Conservation (phyloP, 2,888 invertebrate species). For the Drosophila mulleri region DNA sequence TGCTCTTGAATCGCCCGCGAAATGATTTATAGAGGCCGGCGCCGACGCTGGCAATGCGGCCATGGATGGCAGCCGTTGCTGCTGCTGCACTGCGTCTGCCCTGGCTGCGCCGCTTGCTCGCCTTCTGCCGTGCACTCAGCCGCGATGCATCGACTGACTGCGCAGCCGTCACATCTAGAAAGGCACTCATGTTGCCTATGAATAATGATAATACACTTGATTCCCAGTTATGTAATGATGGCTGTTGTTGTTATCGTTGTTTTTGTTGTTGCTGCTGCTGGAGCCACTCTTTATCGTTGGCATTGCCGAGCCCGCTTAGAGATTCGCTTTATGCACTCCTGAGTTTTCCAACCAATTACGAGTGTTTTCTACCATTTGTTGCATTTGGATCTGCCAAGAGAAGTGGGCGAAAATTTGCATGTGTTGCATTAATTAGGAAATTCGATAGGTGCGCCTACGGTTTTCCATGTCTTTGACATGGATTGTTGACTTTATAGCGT, state of each 20-base stretch:
- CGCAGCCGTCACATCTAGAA: constrained; percentile 56
- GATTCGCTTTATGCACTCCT: constrained; percentile 64
- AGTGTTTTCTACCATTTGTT: constrained; percentile 18
- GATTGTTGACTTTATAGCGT: constrained; percentile 59
- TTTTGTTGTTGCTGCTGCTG: constrained; percentile 18
- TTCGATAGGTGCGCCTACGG: constrained; percentile 32
- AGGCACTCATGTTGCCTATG: constrained; percentile 42
- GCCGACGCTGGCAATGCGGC: constrained; percentile 62
- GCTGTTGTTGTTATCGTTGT: constrained; percentile 6
- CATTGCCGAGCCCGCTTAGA: constrained; percentile 27
- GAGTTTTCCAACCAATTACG: constrained; percentile 54
- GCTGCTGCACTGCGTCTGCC: constrained; percentile 37
- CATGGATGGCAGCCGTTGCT: constrained; percentile 53
- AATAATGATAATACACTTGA: constrained; percentile 28
- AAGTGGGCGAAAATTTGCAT: constrained; percentile 73
- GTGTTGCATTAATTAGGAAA: constrained; percentile 70
- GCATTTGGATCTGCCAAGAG: constrained; percentile 41
- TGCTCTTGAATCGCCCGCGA: constrained; percentile 64
- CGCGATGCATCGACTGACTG: constrained; percentile 34
- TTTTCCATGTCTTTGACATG: constrained; percentile 45
- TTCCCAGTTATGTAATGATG: constrained; percentile 64
- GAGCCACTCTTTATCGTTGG: constrained; percentile 17
- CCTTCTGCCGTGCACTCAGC: constrained; percentile 25
- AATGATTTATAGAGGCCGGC: constrained; percentile 67
- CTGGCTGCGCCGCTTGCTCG: constrained; percentile 34